These are phyloP conservation scores for Carapus acus DNA, from an alignment of 2,797 vertebrate species.

Conservation along the genomic window DNA sequence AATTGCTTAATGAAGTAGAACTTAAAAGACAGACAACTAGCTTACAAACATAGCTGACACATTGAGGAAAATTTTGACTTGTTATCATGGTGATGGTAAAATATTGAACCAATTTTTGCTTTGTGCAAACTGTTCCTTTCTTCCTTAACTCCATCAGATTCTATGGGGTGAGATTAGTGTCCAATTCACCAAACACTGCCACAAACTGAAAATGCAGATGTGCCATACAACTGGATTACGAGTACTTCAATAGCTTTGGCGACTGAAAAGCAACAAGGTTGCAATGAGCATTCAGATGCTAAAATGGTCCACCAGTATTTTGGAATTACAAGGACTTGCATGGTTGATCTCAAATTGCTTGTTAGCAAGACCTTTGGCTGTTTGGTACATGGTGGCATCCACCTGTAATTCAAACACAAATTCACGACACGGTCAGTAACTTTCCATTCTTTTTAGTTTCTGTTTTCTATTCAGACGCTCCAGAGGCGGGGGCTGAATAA, in stretches of 20 bases:
- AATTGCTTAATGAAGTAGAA: too few species aligned
- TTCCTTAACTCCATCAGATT: too few species aligned
- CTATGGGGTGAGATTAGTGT: conserved; percentile 4
- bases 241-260: conserved; percentile 13
- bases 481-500: too few species aligned
- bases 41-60: too few species aligned
- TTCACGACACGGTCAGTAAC: neutral
- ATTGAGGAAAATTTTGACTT: too few species aligned
- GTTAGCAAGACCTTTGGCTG: conserved; percentile 62
- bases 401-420: conserved; percentile 39
- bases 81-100: too few species aligned
- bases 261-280: conserved; percentile 18
- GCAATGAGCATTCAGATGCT: conserved; percentile 40
- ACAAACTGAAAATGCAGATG: conserved; percentile 36
- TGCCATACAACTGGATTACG: conserved; percentile 6
- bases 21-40: too few species aligned
- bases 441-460: too few species aligned
- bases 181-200: conserved; percentile 40
- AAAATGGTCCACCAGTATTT: conserved; percentile 72
- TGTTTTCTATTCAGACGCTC: too few species aligned
- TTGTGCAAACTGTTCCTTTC: too few species aligned
- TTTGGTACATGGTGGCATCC: conserved; percentile 56
- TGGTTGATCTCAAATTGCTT: conserved; percentile 55
- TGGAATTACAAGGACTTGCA: conserved; percentile 70
- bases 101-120: too few species aligned